Percentiles rank a stretch among this genome's conserved stretches.
Conservation (phyloP, 2,113 vertebrate genomes). For the Plecturocebus donacophilus region DNA sequence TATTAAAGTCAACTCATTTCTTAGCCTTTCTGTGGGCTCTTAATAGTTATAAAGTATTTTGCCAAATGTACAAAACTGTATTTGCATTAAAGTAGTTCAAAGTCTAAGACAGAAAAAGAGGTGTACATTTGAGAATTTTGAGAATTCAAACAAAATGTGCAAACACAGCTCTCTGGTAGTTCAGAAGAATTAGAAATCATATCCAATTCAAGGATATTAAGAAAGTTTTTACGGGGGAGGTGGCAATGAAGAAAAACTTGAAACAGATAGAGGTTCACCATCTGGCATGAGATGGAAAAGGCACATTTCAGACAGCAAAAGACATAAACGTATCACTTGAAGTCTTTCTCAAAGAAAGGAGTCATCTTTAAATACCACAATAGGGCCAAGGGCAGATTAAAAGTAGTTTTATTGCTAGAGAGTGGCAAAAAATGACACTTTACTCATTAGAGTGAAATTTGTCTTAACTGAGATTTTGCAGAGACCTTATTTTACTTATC, state of each 20-base stretch:
- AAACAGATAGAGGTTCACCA: background rate
- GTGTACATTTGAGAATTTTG: background rate
- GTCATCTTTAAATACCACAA: background rate
- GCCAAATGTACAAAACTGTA: background rate
- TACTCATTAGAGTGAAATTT: background rate
- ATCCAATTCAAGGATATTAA: background rate
- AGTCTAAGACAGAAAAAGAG: background rate
- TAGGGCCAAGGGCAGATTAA: background rate
- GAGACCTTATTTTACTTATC: conserved; percentile 39
- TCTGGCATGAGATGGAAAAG: background rate
- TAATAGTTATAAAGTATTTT: background rate
- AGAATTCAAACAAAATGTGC: background rate
- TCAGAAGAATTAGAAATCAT: background rate
- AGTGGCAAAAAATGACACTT: background rate
- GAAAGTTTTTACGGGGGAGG: background rate
- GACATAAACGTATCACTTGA: background rate
- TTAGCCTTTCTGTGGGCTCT: background rate
- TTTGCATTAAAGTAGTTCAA: background rate
- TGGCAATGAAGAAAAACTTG: background rate
- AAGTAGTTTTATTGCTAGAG: background rate
- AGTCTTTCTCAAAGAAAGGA: background rate
- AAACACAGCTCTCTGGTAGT: background rate
- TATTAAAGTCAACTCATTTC: background rate
- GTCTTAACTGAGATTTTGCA: conserved; percentile 14
- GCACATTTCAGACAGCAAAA: background rate